Conservation (phyloP, 2,113 vertebrate genomes). For the Platysteira castanea region DNA sequence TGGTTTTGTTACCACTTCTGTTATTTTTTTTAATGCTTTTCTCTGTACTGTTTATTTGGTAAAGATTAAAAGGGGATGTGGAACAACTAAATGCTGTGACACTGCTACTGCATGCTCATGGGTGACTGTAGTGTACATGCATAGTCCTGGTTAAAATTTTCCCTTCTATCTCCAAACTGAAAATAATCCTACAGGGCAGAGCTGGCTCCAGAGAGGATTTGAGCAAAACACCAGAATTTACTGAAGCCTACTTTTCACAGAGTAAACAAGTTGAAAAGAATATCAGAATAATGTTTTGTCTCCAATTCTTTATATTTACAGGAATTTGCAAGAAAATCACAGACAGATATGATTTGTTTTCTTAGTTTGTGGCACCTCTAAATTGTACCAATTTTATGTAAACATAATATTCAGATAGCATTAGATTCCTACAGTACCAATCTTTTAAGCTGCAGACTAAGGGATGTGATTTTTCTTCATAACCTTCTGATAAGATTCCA, state of each 20-base stretch:
- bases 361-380: not conserved
- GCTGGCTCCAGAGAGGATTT: not conserved
- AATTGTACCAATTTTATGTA: not conserved
- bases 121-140: fast-evolving
- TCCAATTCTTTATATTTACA: not conserved
- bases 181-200: not conserved
- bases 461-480: not conserved
- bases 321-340: not conserved
- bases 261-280: not conserved
- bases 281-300: not conserved
- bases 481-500: not conserved
- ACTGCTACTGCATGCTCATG: not conserved
- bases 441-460: not conserved
- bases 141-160: not conserved
- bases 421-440: not conserved
- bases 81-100: not conserved
- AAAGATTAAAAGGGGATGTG: not conserved
- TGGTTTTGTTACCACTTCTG: not conserved
- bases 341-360: not conserved
- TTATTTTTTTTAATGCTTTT: not conserved
- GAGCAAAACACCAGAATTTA: not conserved
- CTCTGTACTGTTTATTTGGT: not conserved
- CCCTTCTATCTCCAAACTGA: not conserved
- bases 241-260: not conserved
- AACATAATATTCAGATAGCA: not conserved